phyloP scores from a whole-genome alignment of 2,113 vertebrate genomes.

The Pteropus alecto region DNA sequence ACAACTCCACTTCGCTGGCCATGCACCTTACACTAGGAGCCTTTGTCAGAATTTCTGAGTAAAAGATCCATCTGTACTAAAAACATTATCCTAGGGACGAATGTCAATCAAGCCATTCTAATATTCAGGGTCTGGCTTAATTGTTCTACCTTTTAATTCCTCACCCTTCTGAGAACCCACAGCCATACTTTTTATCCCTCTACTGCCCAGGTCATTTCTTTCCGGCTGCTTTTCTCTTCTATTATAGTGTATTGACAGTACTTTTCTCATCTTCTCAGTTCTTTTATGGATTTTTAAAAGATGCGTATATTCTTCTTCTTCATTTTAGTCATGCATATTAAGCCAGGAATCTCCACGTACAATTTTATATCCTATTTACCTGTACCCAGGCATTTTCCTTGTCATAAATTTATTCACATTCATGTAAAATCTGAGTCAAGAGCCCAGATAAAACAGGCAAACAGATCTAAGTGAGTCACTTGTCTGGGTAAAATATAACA shows the following conservation, averaged over 20 bases:
- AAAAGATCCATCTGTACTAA: background rate
- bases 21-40: background rate
- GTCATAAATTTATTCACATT: background rate
- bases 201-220: background rate
- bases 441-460: background rate
- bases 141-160: background rate
- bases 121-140: background rate
- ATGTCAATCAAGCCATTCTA: background rate
- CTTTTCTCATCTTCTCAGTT: background rate
- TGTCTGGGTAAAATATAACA: slow-evolving; percentile 25
- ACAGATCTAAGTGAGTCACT: background rate
- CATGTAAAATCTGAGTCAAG: background rate
- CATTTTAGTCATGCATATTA: background rate
- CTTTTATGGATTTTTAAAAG: background rate
- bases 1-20: background rate
- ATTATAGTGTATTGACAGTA: fast-evolving
- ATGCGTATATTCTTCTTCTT: background rate
- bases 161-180: background rate
- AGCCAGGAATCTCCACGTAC: background rate
- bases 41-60: background rate
- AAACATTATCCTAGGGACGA: background rate
- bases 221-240: background rate
- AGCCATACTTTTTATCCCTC: background rate
- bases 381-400: background rate
- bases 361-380: background rate